Evolutionary conservation across 2,113 vertebrate genomes (phyloP), one percentile per base, ranked within the genome.

Genomic region (Neoarius graeffei): DNA sequence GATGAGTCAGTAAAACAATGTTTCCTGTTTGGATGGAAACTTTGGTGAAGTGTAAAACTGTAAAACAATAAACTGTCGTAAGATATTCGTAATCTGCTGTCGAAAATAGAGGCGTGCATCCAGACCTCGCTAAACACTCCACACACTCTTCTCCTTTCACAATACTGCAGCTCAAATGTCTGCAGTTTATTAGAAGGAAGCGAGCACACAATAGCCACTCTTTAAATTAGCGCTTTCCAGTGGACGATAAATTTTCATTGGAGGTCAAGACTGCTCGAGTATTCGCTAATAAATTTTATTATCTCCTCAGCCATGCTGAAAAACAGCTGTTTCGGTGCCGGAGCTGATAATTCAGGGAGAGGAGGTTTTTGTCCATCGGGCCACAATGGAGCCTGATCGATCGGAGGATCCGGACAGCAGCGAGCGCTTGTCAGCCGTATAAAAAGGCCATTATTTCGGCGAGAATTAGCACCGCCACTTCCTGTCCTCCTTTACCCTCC

Each of bases 311-410:
- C 91, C 90, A 93, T 91, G 93, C 94, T 95, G 94, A 94, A 92
- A 95, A 96, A 95, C 94, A 93, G 94, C 95, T 95, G 95, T 96
- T 93, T 95, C 93, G 93, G 92, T 90, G 90, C 94, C 95, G 94
- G 95, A 94, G 92, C 89, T 94, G 94, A 95, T 96, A 96, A 96
- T 95, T 96, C 95, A 96, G 84, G 0, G 8, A 92, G 93, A 90
- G 89, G 90, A 89, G 89, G 81, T 88, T 88, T 84, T 93, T 93
- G 93, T 94, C 93, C 93, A 91, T 94, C 88, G 91, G 93, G 91
- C 90, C 92, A 96, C 95, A 96, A 96, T 95, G 89, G 95, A 92
- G 89, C 90, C 91, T 92, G 94, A 96, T 96, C 95, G 95, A 96
- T 96, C 95, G 94, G 93, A 90, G 86, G 92, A 92, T 92, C 93